Evolutionary conservation across 1,140 invertebrate genomes (phyloP).

Genomic region (Cepaea nemoralis): DNA sequence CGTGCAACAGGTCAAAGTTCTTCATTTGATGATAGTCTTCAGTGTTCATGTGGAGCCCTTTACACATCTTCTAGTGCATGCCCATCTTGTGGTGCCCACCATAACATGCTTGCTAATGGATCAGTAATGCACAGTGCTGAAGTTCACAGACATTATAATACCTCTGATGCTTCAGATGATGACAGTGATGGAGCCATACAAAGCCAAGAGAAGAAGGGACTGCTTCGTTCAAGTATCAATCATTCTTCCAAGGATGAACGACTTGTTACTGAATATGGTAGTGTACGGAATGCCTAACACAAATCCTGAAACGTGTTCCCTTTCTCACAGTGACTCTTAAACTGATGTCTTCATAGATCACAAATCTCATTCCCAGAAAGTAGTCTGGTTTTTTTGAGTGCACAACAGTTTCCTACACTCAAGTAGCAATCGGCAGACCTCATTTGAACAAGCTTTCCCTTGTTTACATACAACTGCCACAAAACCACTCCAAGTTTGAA

Average conservation of each 20-base stretch:
- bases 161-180: background rate
- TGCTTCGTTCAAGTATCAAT: background rate
- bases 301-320: too few species aligned
- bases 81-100: background rate
- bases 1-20: background rate
- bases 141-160: slow-evolving; percentile 14
- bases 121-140: background rate
- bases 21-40: background rate
- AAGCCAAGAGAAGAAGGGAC: background rate
- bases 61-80: slow-evolving; percentile 6
- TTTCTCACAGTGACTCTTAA: too few species aligned
- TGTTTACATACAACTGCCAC: too few species aligned
- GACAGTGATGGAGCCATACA: background rate
- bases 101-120: background rate
- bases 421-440: too few species aligned
- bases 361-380: too few species aligned
- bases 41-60: slow-evolving; percentile 29
- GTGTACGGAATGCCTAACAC: background rate
- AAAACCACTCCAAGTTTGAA: too few species aligned
- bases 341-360: too few species aligned
- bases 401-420: too few species aligned
- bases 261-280: slow-evolving; percentile 2
- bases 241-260: background rate
- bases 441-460: too few species aligned
- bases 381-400: too few species aligned